phyloP scores from a whole-genome alignment of 2,888 invertebrate species.

The Pachliopta kotzebuea region DNA sequence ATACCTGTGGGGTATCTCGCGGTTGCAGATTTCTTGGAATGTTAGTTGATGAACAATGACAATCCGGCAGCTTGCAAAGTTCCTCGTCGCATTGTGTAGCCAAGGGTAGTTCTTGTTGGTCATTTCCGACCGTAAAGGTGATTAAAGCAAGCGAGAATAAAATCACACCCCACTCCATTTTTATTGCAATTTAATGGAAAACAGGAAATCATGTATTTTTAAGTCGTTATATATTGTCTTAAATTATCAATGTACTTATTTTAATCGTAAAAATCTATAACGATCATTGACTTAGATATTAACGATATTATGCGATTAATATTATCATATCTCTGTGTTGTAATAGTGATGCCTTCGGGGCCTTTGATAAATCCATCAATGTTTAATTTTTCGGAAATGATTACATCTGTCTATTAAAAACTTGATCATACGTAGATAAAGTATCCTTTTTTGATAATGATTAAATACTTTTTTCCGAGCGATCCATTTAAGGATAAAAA shows the following conservation, averaged over 20 bases:
- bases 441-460: too few species aligned
- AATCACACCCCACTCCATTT: slow-evolving; percentile 30
- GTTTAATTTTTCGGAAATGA: slow-evolving; percentile 7
- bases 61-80: slow-evolving; percentile 64
- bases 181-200: slow-evolving; percentile 4
- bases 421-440: too few species aligned
- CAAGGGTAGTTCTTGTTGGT: slow-evolving; percentile 30
- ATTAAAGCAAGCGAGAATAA: slow-evolving; percentile 23
- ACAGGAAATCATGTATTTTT: background rate
- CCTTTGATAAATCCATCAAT: background rate
- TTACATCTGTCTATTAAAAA: slow-evolving; percentile 1
- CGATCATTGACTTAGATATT: slow-evolving; percentile 13
- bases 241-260: slow-evolving; percentile 13
- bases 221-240: slow-evolving; percentile 18
- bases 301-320: slow-evolving; percentile 10
- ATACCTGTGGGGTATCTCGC: slow-evolving; percentile 67
- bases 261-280: slow-evolving; percentile 17
- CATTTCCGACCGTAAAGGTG: slow-evolving; percentile 27
- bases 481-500: too few species aligned
- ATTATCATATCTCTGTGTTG: slow-evolving; percentile 14
- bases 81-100: slow-evolving; percentile 45
- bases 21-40: slow-evolving; percentile 57
- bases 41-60: slow-evolving; percentile 60
- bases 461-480: too few species aligned
- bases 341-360: background rate